These are phyloP conservation scores for Tethya wilhelma DNA, from an alignment of 37 sponge, comb jelly and placozoan species.

Conservation along the genomic window DNA sequence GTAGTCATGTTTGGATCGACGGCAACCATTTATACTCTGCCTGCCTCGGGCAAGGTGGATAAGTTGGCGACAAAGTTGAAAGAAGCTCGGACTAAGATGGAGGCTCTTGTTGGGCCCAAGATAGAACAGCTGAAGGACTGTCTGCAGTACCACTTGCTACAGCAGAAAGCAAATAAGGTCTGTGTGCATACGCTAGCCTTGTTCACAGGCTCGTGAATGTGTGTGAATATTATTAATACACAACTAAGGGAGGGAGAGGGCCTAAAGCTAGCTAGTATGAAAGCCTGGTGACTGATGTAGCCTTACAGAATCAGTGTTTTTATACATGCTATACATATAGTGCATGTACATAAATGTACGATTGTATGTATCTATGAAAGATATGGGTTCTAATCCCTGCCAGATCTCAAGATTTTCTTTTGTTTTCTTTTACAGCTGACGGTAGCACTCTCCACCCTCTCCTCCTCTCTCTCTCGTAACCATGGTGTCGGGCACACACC, in stretches of 20 bases:
- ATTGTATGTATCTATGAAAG: too few relatives aligned
- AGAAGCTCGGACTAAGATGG: neutral
- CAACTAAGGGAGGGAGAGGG: neutral
- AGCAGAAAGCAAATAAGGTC: constrained; percentile 28
- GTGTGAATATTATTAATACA: too few relatives aligned
- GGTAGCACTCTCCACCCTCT: constrained; percentile 25
- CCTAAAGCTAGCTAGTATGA: neutral
- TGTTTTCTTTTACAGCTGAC: too few relatives aligned
- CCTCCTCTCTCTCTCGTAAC: neutral
- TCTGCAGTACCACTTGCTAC: constrained; percentile 29
- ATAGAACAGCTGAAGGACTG: constrained; percentile 29
- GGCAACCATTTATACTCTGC: constrained; percentile 2
- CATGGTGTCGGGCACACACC: constrained; percentile 19
- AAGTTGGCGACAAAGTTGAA: constrained; percentile 4
- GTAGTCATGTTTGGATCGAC: constrained; percentile 15
- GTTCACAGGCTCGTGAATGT: too few relatives aligned
- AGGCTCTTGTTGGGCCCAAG: neutral
- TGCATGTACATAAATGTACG: too few relatives aligned
- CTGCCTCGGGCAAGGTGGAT: constrained; percentile 10
- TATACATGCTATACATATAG: too few relatives aligned
- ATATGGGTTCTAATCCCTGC: too few relatives aligned
- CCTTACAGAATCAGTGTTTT: too few relatives aligned
- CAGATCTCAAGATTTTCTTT: too few relatives aligned
- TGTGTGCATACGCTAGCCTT: neutral
- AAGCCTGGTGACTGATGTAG: too few relatives aligned